Conservation (phyloP, 1,140 invertebrate species). For the Mya arenaria region DNA sequence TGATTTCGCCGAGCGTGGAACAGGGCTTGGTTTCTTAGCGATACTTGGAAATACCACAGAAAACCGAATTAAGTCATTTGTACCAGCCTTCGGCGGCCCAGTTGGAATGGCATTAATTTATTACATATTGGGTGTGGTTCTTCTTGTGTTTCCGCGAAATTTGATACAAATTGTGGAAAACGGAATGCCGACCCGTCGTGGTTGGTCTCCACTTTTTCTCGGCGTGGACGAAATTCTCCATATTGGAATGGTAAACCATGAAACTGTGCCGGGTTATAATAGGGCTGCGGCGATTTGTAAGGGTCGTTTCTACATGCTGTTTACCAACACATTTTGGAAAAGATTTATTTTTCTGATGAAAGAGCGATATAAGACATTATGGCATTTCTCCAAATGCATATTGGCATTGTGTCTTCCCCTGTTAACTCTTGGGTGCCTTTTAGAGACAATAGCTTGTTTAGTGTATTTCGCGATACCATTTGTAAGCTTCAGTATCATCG, state of each 20-base stretch:
- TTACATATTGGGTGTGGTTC: neutral
- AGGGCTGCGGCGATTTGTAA: neutral
- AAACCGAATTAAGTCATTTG: conserved; percentile 14
- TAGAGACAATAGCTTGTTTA: conserved; percentile 3
- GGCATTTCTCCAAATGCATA: neutral
- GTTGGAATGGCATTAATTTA: neutral
- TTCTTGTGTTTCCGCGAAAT: neutral
- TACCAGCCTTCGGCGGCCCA: neutral
- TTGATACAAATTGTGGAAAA: neutral
- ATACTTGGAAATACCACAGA: conserved; percentile 2
- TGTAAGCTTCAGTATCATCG: neutral
- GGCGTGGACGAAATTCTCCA: neutral
- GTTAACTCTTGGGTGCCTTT: neutral
- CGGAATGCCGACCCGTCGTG: neutral
- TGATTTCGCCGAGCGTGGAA: conserved; percentile 17
- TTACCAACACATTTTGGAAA: conserved; percentile 4
- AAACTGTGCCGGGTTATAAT: neutral
- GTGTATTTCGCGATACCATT: conserved; percentile 13
- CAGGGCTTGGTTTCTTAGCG: conserved; percentile 24
- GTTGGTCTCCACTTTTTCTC: conserved; percentile 24
- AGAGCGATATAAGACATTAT: neutral
- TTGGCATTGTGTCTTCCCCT: neutral
- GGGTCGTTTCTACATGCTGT: conserved; percentile 29
- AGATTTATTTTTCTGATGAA: neutral
- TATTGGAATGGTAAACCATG: neutral